A percentile compares a stretch with the other conserved stretches of the same genome.
Conservation (phyloP, 2,888 invertebrate genomes). For the Tenthredo mesomela region DNA sequence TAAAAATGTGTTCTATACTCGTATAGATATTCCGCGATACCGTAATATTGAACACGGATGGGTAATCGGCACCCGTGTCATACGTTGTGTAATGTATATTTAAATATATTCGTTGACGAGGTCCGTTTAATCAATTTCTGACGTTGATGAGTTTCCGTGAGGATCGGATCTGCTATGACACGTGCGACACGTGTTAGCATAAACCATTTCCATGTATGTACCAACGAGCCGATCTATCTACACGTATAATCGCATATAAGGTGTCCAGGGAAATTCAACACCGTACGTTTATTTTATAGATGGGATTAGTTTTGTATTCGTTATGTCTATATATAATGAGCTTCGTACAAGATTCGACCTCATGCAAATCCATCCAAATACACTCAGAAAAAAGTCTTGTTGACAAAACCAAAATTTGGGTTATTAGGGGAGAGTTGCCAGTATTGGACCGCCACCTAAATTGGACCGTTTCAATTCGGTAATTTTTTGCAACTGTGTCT, state of each 20-base stretch:
- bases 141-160: constrained; percentile 37
- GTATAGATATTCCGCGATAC: neutral
- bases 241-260: neutral
- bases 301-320: neutral
- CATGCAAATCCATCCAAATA: too few relatives aligned
- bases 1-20: neutral
- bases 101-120: constrained; percentile 1
- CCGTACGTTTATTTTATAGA: neutral
- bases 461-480: too few relatives aligned
- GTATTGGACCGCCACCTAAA: too few relatives aligned
- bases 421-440: too few relatives aligned
- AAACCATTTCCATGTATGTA: neutral
- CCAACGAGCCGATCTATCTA: neutral
- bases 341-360: too few relatives aligned
- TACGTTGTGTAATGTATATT: constrained; percentile 18
- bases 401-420: too few relatives aligned
- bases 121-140: constrained; percentile 40
- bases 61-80: neutral
- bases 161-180: neutral
- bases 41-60: neutral
- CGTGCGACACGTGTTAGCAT: constrained; percentile 29
- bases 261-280: neutral
- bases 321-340: too few relatives aligned
- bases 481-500: too few relatives aligned
- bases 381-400: too few relatives aligned